Percentiles rank a stretch among this genome's conserved stretches.
Evolutionary conservation across 2,888 invertebrate genomes (phyloP).

Genomic region (Amiota communis): DNA sequence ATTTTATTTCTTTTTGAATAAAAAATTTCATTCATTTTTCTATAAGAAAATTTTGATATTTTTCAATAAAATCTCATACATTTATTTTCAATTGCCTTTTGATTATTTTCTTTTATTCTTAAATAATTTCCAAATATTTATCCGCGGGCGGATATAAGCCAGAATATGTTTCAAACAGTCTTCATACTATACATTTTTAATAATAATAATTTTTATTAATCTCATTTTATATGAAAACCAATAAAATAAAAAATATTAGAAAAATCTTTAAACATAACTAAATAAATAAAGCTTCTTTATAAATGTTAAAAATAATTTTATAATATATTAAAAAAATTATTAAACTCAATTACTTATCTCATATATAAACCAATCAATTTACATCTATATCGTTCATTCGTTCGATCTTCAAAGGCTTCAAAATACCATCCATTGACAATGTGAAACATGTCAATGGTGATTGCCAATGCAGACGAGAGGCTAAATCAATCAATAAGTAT

Average conservation of each 20-base stretch:
- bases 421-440: too few relatives aligned
- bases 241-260: too few relatives aligned
- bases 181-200: background rate
- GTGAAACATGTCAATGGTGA: too few relatives aligned
- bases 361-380: too few relatives aligned
- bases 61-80: background rate
- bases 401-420: too few relatives aligned
- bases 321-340: background rate
- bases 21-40: too few relatives aligned
- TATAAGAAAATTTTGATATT: background rate
- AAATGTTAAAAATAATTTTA: background rate
- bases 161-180: background rate
- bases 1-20: too few relatives aligned
- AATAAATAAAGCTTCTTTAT: background rate
- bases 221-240: background rate
- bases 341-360: too few relatives aligned
- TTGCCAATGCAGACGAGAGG: background rate
- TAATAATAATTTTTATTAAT: too few relatives aligned
- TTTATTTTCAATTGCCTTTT: background rate
- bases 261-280: background rate
- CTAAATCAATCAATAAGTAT: conserved; percentile 13
- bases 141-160: conserved; percentile 28
- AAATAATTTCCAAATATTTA: conserved; percentile 2
- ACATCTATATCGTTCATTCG: too few relatives aligned
- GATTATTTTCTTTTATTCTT: background rate